phyloP scores from a whole-genome alignment of 2,797 vertebrate genomes.

The Sarcophilus harrisii region DNA sequence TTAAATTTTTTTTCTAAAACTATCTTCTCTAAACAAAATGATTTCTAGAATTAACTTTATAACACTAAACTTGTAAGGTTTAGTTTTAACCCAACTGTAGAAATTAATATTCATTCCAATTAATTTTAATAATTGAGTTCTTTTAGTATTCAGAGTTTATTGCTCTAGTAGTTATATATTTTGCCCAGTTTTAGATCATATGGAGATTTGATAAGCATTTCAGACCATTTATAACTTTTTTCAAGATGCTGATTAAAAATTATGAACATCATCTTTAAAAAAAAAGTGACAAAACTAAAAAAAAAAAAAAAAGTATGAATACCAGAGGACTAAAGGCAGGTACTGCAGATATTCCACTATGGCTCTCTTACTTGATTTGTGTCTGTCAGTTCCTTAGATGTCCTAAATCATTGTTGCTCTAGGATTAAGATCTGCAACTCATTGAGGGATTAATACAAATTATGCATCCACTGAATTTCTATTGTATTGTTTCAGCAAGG shows the following conservation, averaged over 20 bases:
- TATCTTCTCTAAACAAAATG: not conserved
- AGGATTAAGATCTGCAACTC: not conserved
- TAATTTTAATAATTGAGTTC: not conserved
- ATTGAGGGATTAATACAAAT: not conserved
- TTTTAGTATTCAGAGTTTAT: not conserved
- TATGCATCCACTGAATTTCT: not conserved
- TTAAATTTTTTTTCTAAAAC: not conserved
- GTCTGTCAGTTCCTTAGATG: not conserved
- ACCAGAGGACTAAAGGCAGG: not conserved
- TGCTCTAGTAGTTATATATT: not conserved
- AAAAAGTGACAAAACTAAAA: too few species aligned
- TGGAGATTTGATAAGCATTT: not conserved
- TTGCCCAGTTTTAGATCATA: not conserved
- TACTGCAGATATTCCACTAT: not conserved
- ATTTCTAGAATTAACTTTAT: not conserved
- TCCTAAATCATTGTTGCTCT: not conserved
- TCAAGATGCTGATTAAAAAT: not conserved
- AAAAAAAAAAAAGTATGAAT: not conserved
- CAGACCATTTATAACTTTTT: not conserved
- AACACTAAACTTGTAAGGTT: not conserved
- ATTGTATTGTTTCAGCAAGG: not conserved
- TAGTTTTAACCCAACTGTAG: not conserved
- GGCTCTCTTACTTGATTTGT: not conserved
- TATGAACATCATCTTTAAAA: too few species aligned
- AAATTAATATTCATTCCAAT: not conserved